Conservation (phyloP, 2,113 vertebrate genomes). For the Empidonax alnorum region DNA sequence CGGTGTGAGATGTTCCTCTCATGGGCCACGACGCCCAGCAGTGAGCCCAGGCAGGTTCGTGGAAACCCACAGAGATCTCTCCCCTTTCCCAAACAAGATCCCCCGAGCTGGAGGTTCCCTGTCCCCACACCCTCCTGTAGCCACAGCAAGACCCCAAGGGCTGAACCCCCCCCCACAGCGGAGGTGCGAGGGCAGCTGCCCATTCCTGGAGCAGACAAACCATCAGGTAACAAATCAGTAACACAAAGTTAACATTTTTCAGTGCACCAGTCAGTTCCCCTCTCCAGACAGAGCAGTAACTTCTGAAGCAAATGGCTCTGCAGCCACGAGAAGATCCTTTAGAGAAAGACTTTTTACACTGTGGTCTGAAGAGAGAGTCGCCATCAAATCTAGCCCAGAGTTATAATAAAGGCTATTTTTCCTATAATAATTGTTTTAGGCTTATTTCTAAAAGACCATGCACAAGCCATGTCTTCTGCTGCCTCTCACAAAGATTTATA, state of each 20-base stretch:
- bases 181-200: neutral
- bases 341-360: neutral
- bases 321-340: neutral
- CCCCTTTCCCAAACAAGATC: neutral
- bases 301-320: neutral
- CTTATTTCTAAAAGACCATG: neutral
- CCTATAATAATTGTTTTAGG: neutral
- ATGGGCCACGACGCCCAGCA: neutral
- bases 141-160: neutral
- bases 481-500: neutral
- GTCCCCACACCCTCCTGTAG: too few relatives aligned
- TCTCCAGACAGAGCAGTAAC: neutral
- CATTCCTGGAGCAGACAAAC: neutral
- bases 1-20: neutral
- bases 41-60: neutral
- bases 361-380: neutral
- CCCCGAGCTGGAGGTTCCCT: neutral
- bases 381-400: neutral
- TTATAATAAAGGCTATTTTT: neutral
- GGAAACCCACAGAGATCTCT: neutral
- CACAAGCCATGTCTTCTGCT: neutral
- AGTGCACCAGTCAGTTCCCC: too few relatives aligned
- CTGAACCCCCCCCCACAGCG: accelerated
- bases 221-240: neutral
- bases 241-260: neutral